phyloP scores from a whole-genome alignment of 2,888 invertebrate genomes.

The Amphipoea lucens region DNA sequence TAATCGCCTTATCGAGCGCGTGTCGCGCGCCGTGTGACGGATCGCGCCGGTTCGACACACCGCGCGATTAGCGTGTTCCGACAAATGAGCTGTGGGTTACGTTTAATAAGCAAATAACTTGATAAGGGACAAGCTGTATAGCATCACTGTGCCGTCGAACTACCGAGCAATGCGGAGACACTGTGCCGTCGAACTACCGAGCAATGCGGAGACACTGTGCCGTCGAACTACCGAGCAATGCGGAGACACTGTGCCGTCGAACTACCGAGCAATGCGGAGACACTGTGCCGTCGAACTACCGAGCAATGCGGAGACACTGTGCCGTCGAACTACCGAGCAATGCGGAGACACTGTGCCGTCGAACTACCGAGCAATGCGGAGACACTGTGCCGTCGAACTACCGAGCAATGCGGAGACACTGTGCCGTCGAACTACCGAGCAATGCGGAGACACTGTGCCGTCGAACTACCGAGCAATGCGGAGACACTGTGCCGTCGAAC shows the following conservation, averaged over 20 bases:
- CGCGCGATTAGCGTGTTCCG: neutral
- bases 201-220: neutral
- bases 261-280: neutral
- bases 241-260: too few relatives aligned
- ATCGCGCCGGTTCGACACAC: conserved; percentile 10
- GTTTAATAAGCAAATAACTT: neutral
- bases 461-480: neutral
- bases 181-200: too few relatives aligned
- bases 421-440: too few relatives aligned
- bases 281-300: too few relatives aligned
- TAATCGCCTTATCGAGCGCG: neutral
- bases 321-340: too few relatives aligned
- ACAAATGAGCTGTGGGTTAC: conserved; percentile 9
- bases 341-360: neutral
- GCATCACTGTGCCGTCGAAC: neutral
- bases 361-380: too few relatives aligned
- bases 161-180: too few relatives aligned
- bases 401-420: neutral
- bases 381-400: too few relatives aligned
- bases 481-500: neutral
- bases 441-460: neutral
- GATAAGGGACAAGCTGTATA: neutral
- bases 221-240: too few relatives aligned
- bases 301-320: neutral
- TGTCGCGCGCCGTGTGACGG: conserved; percentile 16